Conservation (phyloP, 2,113 vertebrate species). For the Ranitomeya variabilis region DNA sequence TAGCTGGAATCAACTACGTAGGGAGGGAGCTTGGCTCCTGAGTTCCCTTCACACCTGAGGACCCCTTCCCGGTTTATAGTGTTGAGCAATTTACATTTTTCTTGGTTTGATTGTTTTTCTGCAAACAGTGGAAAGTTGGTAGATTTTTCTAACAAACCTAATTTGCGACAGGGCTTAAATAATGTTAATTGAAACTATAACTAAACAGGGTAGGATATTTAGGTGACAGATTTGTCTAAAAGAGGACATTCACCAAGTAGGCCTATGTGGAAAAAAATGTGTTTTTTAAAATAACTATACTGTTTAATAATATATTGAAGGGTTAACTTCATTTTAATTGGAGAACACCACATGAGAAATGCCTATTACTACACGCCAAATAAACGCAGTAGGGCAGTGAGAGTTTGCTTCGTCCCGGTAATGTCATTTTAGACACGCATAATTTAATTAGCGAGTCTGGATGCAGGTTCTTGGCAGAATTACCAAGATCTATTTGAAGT, state of each 20-base stretch:
- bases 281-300: background rate
- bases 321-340: constrained; percentile 17
- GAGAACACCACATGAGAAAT: background rate
- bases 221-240: background rate
- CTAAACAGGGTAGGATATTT: background rate
- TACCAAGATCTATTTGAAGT: constrained; percentile 11
- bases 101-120: too few relatives aligned
- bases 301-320: background rate
- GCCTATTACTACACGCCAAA: background rate
- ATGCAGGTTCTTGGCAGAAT: constrained; percentile 22
- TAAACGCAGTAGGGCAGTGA: background rate
- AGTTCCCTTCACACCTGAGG: too few relatives aligned
- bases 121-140: too few relatives aligned
- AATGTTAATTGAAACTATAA: background rate
- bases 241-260: background rate
- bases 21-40: too few relatives aligned
- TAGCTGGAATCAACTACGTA: too few relatives aligned
- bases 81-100: too few relatives aligned
- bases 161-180: too few relatives aligned
- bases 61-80: too few relatives aligned
- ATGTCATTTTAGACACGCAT: constrained; percentile 16
- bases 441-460: constrained; percentile 28
- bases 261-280: background rate
- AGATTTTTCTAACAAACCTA: too few relatives aligned
- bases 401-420: background rate